phyloP scores from a whole-genome alignment of 64 coral and sea anemone genomes.

The Stylophora pistillata region DNA sequence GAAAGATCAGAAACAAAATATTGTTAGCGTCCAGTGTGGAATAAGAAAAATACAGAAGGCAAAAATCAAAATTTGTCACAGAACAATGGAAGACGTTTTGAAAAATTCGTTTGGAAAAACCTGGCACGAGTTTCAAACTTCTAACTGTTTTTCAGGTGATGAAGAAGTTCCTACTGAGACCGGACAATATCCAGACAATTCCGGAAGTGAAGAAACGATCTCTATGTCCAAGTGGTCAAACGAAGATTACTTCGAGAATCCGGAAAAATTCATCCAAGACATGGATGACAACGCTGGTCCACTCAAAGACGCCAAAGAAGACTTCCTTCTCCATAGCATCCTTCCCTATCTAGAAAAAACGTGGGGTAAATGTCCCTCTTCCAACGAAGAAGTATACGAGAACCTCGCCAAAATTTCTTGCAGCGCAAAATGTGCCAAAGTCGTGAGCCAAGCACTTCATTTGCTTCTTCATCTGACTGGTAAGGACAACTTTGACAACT shows the following conservation, averaged over 20 bases:
- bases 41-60: no score
- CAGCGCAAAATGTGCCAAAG: not conserved
- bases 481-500: conserved; percentile 3
- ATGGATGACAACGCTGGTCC: not conserved
- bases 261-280: not conserved
- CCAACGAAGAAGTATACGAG: not conserved
- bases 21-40: no score
- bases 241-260: not conserved
- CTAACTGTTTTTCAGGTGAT: not conserved
- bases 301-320: not conserved
- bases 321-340: not conserved
- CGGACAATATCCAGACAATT: not conserved
- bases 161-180: not conserved
- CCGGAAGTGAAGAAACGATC: not conserved
- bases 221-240: not conserved
- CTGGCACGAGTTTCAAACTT: no score
- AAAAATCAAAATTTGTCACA: no score
- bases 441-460: not conserved
- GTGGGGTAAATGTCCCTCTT: not conserved
- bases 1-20: no score
- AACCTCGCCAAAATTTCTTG: not conserved
- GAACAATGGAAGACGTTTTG: no score
- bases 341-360: not conserved
- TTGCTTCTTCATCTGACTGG: not conserved
- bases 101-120: no score